Evolutionary conservation across 2,888 invertebrate species (phyloP).

Genomic region (Galerucella nymphaeae): DNA sequence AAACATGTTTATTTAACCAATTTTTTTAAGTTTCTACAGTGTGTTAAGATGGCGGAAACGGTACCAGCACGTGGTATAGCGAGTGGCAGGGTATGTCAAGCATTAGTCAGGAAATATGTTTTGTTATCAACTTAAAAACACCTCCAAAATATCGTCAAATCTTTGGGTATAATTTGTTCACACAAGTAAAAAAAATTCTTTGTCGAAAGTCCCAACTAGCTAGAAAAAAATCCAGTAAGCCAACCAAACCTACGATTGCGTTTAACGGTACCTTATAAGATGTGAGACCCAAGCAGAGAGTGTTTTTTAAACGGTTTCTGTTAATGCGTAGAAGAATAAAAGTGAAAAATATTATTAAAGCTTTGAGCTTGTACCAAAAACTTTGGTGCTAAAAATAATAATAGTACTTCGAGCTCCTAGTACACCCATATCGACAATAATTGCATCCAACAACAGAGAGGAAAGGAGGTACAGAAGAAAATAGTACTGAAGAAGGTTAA

Average conservation of each 20-base stretch:
- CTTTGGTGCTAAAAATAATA: too few relatives aligned
- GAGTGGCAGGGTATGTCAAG: conserved; percentile 10
- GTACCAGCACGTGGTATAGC: conserved; percentile 5
- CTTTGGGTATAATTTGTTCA: background rate
- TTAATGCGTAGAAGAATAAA: background rate
- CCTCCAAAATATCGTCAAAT: background rate
- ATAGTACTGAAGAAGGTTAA: too few relatives aligned
- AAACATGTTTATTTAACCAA: background rate
- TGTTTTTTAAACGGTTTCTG: background rate
- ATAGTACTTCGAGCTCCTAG: too few relatives aligned
- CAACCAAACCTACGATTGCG: conserved; percentile 14
- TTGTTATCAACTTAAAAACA: conserved; percentile 13
- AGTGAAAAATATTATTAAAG: too few relatives aligned
- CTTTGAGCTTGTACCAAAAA: too few relatives aligned
- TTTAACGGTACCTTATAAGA: conserved; percentile 15
- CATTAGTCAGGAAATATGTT: conserved; percentile 18
- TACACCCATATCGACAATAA: too few relatives aligned
- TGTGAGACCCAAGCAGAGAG: background rate
- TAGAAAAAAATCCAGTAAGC: conserved; percentile 14
- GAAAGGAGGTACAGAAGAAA: too few relatives aligned
- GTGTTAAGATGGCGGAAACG: conserved; percentile 1
- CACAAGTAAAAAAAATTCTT: conserved; percentile 16
- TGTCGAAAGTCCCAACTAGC: conserved; percentile 4
- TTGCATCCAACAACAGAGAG: too few relatives aligned
- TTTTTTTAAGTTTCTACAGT: background rate